Base-by-base conservation (phyloP, 2,888 invertebrate genomes). In the Xestia ashworthii region DNA sequence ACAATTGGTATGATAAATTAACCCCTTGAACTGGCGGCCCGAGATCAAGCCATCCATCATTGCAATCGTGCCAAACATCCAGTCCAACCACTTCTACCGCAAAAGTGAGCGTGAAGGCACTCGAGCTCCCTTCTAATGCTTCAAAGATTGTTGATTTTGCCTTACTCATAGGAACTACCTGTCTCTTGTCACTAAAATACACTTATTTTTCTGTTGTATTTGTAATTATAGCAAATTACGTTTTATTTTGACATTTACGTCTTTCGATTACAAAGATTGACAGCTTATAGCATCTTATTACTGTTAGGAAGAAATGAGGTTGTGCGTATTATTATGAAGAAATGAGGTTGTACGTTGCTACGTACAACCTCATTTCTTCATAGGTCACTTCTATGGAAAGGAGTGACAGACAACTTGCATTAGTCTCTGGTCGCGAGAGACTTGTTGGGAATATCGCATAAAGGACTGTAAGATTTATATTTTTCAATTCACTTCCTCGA, bases 51-150 rank as follows among this genome's bases (percentile, higher is more conserved):
- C 92, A 93, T 3, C 94, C 96, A 64, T 93, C 93, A 16, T 92
- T 92, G 75, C 92, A 93, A 68, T 95, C 95, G 53, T 94, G 91
- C 93, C 93, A 95, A 41, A 93, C 89, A 58, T 96, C 94, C n/a
- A 92, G 87, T 5, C 92, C 94, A 25, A 95, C 71, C 44, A 96
- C 85, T 92, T 96, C 96, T 32, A 96, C 81, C 3, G 92, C 93
- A 89, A 96, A 96, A 25, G 95, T 95, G 0, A 96, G 81, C 0
- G 93, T 94, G 78, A 96, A 96, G 4, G 85, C 80, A 86, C 93
- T 95, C 14, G 14, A 14, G 3, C 12, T 12, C 4, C 0, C 25
- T 25, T 25, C n/a, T 55, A n/a, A 12, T n/a, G 4, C 22, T 3
- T 53, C 11, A 19, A 9, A 4, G 11, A 1, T 4, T 53, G 9